Evolutionary conservation across 2,113 vertebrate genomes (phyloP).

Genomic region (Riparia riparia): DNA sequence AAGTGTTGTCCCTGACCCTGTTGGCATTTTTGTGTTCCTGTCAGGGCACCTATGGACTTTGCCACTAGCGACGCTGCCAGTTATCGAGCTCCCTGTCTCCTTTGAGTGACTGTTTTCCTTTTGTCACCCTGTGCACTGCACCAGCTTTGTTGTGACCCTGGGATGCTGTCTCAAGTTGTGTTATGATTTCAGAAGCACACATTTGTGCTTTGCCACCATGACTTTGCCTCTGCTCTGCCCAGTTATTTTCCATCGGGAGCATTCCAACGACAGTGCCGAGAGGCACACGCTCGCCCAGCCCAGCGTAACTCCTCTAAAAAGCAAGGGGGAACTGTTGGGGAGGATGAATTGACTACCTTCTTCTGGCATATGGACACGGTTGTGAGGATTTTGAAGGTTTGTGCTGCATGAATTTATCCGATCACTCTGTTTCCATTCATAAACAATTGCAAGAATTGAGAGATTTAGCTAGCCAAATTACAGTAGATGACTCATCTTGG

Average conservation of each 20-base stretch:
- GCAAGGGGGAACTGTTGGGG: accelerated
- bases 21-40: background rate
- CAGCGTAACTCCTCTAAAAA: background rate
- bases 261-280: background rate
- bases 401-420: no score
- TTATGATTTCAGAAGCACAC: background rate
- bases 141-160: background rate
- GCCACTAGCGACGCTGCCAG: accelerated
- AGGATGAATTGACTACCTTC: no score
- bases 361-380: no score
- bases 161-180: background rate
- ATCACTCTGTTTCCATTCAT: no score
- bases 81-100: accelerated
- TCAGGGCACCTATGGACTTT: background rate
- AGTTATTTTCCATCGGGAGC: background rate
- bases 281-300: background rate
- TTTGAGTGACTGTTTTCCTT: background rate
- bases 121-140: background rate
- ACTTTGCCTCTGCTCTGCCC: background rate
- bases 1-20: background rate
- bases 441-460: no score
- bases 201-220: background rate
- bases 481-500: no score
- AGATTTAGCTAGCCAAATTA: no score
- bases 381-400: no score